A percentile compares a stretch with the other conserved stretches of the same genome.
Evolutionary conservation across 1,140 invertebrate species (phyloP).

Genomic region (Micrasema minimum): DNA sequence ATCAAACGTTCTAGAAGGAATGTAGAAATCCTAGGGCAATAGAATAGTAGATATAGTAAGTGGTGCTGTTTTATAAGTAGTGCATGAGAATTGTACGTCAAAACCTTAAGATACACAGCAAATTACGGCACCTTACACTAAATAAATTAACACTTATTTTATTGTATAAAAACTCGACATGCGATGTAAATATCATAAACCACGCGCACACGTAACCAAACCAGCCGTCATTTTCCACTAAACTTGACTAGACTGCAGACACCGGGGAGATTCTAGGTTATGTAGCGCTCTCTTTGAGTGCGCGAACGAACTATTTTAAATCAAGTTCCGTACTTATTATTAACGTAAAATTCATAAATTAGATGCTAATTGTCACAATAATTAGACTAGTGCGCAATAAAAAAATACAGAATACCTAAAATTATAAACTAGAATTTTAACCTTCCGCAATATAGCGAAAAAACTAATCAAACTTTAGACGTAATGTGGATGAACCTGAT

Average conservation of each 20-base stretch:
- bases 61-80: constrained; percentile 5
- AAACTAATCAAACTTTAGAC: constrained; percentile 36
- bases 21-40: no score
- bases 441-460: constrained; percentile 1
- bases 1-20: no score
- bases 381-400: not conserved
- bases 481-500: constrained; percentile 67
- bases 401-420: no score
- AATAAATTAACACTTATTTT: constrained; percentile 46
- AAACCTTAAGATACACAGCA: constrained; percentile 30
- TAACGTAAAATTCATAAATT: no score
- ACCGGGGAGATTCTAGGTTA: constrained; percentile 41
- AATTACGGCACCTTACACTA: constrained; percentile 42
- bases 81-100: constrained; percentile 37
- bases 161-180: constrained; percentile 32
- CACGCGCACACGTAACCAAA: constrained; percentile 68
- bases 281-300: constrained; percentile 61
- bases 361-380: not conserved
- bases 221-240: constrained; percentile 69
- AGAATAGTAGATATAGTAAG: not conserved
- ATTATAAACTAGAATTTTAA: not conserved
- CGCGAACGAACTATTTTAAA: constrained; percentile 59
- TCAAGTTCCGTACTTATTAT: constrained; percentile 60
- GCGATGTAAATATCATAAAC: constrained; percentile 69
- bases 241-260: constrained; percentile 60